Evolutionary conservation across 2,888 invertebrate species (phyloP).

Genomic region (Coenonympha arcania): DNA sequence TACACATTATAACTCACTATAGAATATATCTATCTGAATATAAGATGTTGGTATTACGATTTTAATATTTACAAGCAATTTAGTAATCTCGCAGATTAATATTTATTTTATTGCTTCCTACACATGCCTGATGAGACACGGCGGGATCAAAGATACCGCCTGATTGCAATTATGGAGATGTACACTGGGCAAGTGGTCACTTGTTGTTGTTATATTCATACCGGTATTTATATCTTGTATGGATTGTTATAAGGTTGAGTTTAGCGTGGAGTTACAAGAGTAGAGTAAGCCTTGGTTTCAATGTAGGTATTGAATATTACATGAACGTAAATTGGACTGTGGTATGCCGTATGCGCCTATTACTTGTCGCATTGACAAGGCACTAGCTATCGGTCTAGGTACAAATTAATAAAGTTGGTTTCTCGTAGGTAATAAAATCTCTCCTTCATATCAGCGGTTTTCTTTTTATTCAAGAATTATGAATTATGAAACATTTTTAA

Average conservation of each 20-base stretch:
- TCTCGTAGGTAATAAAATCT: too few relatives aligned
- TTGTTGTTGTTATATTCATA: background rate
- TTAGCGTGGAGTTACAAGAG: background rate
- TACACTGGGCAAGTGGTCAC: constrained; percentile 6
- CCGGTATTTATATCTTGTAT: constrained; percentile 4
- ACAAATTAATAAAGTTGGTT: too few relatives aligned
- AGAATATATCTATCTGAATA: too few relatives aligned
- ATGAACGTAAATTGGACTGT: background rate
- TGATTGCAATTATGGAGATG: constrained; percentile 28
- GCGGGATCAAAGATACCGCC: constrained; percentile 29
- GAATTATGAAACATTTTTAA: too few relatives aligned
- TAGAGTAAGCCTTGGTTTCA: background rate
- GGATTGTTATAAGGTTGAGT: background rate
- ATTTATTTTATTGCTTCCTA: constrained; percentile 33
- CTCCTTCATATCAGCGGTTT: too few relatives aligned
- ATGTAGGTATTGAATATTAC: background rate
- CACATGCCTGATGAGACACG: constrained; percentile 26
- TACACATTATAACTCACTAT: too few relatives aligned
- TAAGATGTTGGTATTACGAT: too few relatives aligned
- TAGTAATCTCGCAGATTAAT: constrained; percentile 26
- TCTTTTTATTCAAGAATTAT: too few relatives aligned
- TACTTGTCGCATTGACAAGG: background rate
- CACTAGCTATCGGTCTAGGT: background rate
- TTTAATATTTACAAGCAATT: constrained; percentile 10
- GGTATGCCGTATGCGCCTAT: background rate